Base-by-base conservation (phyloP, 2,888 invertebrate species). In the Xylota sylvarum region DNA sequence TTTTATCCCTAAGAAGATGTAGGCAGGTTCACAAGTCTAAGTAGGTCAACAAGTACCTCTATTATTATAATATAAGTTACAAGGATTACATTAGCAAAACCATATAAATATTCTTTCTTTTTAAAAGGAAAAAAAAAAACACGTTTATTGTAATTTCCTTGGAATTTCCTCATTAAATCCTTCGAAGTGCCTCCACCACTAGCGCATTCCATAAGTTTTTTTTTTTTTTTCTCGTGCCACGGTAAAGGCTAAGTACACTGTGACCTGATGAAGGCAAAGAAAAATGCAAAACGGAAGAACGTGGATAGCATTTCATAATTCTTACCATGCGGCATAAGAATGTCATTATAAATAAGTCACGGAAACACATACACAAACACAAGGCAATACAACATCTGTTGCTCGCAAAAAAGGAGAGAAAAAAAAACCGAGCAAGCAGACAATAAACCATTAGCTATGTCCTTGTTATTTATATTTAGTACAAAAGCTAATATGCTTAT, bases 391-490 rank as follows among this genome's bases (percentile, higher is more conserved):
- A 14, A 52, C 65, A 65, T 74, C 80, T 81, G 80, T 81, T 81
- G 80, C 74, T 67, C 6, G 9, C 12, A 50, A 32, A 7, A 35
- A 43, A 5, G 35, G 32, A 64, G 19, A 43, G 17, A 40, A 55
- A 52, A 30, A 74, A 40, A 64, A 46, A 19, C n/a, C n/a, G 27
- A 76, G 50, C 19, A 70, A 50, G 30, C 30, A 62, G 65, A 67
- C 67, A 60, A 52, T 69, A 60, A 72, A 67, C 58, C 60, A 83
- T 72, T 83, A 72, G 64, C 65, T 32, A 46, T 77, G 72, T 77
- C 77, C 77, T 83, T 83, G 77, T 40, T 62, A 64, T 50, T 56
- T 81, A n/a, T 30, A 40, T 46, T 35, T 65, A 30, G 23, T 10
- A 43, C n/a, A 48, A 72, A 50, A 64, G 30, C 40, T 65, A n/a